Conservation (phyloP, 2,888 invertebrate species). For the Epinotia bilunana region DNA sequence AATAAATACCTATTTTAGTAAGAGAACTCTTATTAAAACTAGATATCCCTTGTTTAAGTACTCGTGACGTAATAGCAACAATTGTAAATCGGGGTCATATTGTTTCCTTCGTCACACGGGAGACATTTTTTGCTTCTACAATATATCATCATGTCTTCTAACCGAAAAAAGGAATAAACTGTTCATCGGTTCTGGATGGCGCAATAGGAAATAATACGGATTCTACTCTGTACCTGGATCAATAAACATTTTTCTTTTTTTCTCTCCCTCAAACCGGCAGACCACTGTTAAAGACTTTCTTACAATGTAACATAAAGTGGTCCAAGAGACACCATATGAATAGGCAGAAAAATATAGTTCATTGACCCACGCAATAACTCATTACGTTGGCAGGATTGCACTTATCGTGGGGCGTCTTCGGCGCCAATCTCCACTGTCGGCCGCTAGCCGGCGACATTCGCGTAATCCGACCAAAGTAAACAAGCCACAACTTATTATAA, state of each 20-base stretch:
- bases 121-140: background rate
- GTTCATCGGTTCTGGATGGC: background rate
- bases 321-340: no score
- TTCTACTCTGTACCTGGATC: background rate
- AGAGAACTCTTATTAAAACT: no score
- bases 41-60: background rate
- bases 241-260: background rate
- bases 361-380: background rate
- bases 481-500: background rate
- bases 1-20: background rate
- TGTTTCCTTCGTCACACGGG: background rate
- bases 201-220: background rate
- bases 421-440: background rate
- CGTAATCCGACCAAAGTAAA: background rate
- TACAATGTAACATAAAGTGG: no score
- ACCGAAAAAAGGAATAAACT: background rate
- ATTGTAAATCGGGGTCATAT: background rate
- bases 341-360: background rate
- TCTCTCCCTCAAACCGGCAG: background rate
- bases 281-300: no score
- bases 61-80: background rate
- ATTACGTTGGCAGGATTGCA: constrained; percentile 1
- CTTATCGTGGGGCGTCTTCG: background rate
- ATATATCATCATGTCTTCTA: background rate
- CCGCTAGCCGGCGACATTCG: background rate